Evolutionary conservation across 2,888 invertebrate species (phyloP), one percentile per base, ranked within the genome.

Genomic region (Sphecodes monilicornis): DNA sequence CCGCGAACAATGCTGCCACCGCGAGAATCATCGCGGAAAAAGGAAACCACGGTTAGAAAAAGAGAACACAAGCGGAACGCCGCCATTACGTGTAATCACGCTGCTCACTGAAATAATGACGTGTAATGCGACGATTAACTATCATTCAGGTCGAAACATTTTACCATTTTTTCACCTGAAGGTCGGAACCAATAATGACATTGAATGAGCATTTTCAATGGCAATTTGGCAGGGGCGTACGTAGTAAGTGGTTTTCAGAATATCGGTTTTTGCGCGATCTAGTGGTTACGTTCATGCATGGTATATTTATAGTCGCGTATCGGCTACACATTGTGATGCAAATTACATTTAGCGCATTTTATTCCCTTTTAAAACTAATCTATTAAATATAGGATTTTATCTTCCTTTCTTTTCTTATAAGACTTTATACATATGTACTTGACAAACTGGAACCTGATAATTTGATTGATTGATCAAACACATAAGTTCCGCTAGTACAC

Each of bases 1-100:
- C 18, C 29, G 22, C 68, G 54, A 60, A 84, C 85, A 64, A 72
- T 77, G 70, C 76, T 75, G n/a, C 41, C 74, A 64, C 39, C 39
- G 54, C 41, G 74, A 75, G 72, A 82, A 82, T 87, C 79, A 79
- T 75, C 36, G 57, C 39, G 26, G 32, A 57, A 26, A 26, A 29
- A 43, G 3, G 43, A 13, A 29, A 4, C 26, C 11, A 0, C 13
- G 16, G 26, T 1, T 16, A 22, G 72, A 50, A 54, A 29, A 3
- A 60, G 22, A 68, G 39, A 68, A 75, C 32, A 46, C 26, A 11
- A 26, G 16, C 16, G 50, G n/a, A 46, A 16, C 39, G 1, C 41
- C n/a, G 16, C 32, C 22, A 32, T 32, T 43, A 43, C 22, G 3
- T 26, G 36, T 71, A 60, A 77, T 70, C 39, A 5, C 57, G 41